A percentile compares a stretch with the other conserved stretches of the same genome.
Conservation (phyloP, 2,797 vertebrate genomes). For the Phyllotis vaccarum region DNA sequence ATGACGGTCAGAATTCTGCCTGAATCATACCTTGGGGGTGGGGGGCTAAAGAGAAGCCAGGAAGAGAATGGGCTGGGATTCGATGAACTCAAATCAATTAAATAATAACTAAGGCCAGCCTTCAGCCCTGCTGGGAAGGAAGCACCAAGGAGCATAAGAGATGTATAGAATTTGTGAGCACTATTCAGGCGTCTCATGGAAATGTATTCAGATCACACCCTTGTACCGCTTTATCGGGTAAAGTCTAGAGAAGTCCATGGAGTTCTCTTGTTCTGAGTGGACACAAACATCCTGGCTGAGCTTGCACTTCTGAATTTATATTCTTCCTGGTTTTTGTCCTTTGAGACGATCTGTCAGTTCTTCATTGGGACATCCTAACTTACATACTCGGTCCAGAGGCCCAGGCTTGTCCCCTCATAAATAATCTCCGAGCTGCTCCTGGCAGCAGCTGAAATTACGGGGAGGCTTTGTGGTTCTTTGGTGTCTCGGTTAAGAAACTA, state of each 20-base stretch:
- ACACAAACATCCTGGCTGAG: not conserved
- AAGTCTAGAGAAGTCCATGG: not conserved
- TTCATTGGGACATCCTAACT: not conserved
- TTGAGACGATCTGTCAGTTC: not conserved
- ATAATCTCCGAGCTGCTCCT: not conserved
- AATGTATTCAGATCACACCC: not conserved
- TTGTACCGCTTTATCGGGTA: rapidly evolving
- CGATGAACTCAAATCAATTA: not conserved
- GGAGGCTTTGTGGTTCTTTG: not conserved
- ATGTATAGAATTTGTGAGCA: not conserved
- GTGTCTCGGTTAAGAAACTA: not conserved
- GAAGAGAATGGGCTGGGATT: not conserved
- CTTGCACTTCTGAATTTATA: not conserved
- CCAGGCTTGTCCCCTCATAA: rapidly evolving
- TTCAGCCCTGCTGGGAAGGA: not conserved
- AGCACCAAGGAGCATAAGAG: not conserved
- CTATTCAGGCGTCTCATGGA: not conserved
- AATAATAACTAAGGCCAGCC: not conserved
- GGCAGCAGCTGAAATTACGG: not conserved
- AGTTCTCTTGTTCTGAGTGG: not conserved
- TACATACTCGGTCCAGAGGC: rapidly evolving
- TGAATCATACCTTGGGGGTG: not conserved
- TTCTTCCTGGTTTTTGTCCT: not conserved
- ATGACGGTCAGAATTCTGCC: not conserved
- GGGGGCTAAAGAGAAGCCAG: not conserved